phyloP scores from a whole-genome alignment of 2,797 vertebrate genomes.

The Pantherophis vulpinus region DNA sequence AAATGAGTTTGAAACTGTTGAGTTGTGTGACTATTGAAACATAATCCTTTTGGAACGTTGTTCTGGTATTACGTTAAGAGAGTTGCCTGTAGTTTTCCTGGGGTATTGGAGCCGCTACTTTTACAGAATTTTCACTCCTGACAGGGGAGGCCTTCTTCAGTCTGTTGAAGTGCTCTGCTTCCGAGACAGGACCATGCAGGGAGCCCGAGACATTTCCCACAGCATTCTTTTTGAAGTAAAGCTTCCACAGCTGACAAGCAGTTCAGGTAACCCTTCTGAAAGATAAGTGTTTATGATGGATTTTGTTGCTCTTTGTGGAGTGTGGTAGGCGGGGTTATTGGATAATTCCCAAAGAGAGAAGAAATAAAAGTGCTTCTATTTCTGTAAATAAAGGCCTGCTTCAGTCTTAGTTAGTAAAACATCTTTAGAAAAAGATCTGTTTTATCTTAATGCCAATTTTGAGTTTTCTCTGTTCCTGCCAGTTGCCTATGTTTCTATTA shows the following conservation, averaged over 20 bases:
- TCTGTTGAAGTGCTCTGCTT: conserved; percentile 89
- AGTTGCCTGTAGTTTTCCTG: not conserved
- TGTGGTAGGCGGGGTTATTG: not conserved
- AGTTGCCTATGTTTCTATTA: not conserved
- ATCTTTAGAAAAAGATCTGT: conserved; percentile 23
- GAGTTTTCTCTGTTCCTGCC: not conserved
- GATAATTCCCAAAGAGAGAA: not conserved
- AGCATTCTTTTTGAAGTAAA: conserved; percentile 89
- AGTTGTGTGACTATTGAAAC: not conserved
- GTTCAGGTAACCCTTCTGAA: conserved; percentile 77
- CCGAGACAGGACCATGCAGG: conserved; percentile 91
- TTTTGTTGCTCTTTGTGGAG: not conserved
- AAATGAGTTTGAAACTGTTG: not conserved
- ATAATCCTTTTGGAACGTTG: not conserved
- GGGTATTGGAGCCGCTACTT: not conserved
- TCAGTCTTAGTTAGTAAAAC: not conserved
- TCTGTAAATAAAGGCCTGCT: not conserved
- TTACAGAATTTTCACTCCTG: conserved; percentile 31
- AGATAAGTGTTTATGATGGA: conserved; percentile 17
- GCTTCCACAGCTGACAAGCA: conserved; percentile 77
- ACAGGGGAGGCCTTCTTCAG: conserved; percentile 81
- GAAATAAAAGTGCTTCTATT: not conserved
- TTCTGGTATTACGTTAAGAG: not conserved
- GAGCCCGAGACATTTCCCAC: conserved; percentile 84
- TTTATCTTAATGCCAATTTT: not conserved